Conservation (phyloP, 2,888 invertebrate species). For the Sphecodes monilicornis region DNA sequence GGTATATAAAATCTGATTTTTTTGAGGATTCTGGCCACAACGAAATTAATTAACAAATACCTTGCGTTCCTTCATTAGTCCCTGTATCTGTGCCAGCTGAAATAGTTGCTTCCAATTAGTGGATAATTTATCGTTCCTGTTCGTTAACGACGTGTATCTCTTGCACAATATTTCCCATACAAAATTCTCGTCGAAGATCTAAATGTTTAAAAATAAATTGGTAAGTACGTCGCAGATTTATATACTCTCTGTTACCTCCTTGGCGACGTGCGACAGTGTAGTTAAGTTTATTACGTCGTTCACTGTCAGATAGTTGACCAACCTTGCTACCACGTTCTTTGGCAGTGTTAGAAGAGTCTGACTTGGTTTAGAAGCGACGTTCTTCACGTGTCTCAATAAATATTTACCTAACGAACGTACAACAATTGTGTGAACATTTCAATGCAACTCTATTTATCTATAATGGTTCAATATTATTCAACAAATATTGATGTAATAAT, state of each 20-base stretch:
- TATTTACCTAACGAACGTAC: constrained; percentile 59
- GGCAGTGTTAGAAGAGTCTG: constrained; percentile 72
- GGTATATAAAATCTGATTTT: neutral
- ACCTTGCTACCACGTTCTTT: constrained; percentile 55
- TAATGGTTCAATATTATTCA: neutral
- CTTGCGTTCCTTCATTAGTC: constrained; percentile 37
- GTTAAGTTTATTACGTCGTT: constrained; percentile 68
- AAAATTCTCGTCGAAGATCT: constrained; percentile 71
- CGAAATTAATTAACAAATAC: constrained; percentile 16
- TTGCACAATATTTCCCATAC: constrained; percentile 73
- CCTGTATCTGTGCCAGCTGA: constrained; percentile 58
- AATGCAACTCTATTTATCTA: neutral
- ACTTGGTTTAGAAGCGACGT: constrained; percentile 51
- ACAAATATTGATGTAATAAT: neutral
- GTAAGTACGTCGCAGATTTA: too few relatives aligned
- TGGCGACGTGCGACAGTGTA: constrained; percentile 61
- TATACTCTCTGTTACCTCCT: constrained; percentile 62
- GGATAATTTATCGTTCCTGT: constrained; percentile 42
- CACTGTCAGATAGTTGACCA: constrained; percentile 63
- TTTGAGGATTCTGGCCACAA: neutral
- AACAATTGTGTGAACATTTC: neutral
- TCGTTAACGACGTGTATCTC: constrained; percentile 53
- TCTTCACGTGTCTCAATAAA: constrained; percentile 61
- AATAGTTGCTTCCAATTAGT: constrained; percentile 70
- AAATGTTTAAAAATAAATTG: neutral